A percentile compares a stretch with the other conserved stretches of the same genome.
Conservation (phyloP, 2,797 vertebrate genomes). For the Falco naumanni region DNA sequence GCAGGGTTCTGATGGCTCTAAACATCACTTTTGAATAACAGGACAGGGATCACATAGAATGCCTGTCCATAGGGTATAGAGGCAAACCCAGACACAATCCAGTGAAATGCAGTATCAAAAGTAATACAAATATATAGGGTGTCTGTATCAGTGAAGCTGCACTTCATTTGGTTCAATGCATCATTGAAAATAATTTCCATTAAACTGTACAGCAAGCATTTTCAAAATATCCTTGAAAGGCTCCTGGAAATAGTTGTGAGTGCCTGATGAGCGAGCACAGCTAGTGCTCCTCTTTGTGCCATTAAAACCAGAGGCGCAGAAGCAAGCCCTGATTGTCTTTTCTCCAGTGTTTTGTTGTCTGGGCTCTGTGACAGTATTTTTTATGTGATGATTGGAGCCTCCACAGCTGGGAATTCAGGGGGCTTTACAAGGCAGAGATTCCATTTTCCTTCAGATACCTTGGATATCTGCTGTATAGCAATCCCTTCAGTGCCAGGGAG, state of each 20-base stretch:
- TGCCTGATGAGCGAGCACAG: not conserved
- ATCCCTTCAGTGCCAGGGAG: not conserved
- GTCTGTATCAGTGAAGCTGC: not conserved
- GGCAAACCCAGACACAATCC: not conserved
- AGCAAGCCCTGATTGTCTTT: not conserved
- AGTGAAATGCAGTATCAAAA: not conserved
- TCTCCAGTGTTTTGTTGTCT: not conserved
- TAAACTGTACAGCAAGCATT: not conserved
- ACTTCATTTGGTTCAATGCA: not conserved
- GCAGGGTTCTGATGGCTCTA: not conserved
- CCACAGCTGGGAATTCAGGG: not conserved
- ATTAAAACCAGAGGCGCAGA: not conserved
- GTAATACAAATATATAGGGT: not conserved
- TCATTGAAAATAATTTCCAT: not conserved
- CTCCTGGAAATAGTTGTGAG: not conserved
- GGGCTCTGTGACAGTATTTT: not conserved
- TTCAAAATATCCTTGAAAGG: not conserved
- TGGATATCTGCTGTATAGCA: not conserved
- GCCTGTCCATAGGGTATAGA: not conserved
- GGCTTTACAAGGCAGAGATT: not conserved
- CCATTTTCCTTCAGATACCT: not conserved
- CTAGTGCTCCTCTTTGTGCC: not conserved
- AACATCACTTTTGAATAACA: not conserved
- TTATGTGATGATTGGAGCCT: not conserved
- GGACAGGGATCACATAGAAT: not conserved